These are phyloP conservation scores for Hymenopus coronatus DNA, from an alignment of 2,888 invertebrate genomes.

Conservation along the genomic window DNA sequence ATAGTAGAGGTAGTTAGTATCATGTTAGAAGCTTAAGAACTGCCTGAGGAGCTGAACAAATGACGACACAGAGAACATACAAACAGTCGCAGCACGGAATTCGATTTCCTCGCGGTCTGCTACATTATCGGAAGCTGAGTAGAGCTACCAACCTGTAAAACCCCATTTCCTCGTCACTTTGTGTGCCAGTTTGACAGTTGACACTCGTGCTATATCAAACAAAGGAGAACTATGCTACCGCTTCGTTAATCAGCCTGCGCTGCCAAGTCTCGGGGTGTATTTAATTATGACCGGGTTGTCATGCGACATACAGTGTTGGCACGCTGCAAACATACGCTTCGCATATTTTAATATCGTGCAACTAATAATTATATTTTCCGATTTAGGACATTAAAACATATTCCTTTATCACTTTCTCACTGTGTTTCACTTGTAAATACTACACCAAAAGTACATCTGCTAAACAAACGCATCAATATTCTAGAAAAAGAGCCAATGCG, in stretches of 20 bases:
- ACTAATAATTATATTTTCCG: no score
- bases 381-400: no score
- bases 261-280: neutral
- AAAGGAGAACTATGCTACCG: neutral
- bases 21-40: no score
- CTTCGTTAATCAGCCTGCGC: neutral
- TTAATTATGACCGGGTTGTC: neutral
- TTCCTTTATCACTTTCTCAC: no score
- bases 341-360: no score
- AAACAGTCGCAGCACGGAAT: neutral
- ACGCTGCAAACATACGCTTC: neutral
- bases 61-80: neutral
- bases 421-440: no score
- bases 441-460: no score
- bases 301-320: neutral
- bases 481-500: no score
- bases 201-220: neutral
- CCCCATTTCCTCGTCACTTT: neutral
- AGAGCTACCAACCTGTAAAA: neutral
- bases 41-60: no score
- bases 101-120: neutral
- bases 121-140: neutral
- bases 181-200: neutral
- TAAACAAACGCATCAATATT: no score
- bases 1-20: no score